phyloP scores from a whole-genome alignment of 1,140 invertebrate genomes.

The Ericerus pela region DNA sequence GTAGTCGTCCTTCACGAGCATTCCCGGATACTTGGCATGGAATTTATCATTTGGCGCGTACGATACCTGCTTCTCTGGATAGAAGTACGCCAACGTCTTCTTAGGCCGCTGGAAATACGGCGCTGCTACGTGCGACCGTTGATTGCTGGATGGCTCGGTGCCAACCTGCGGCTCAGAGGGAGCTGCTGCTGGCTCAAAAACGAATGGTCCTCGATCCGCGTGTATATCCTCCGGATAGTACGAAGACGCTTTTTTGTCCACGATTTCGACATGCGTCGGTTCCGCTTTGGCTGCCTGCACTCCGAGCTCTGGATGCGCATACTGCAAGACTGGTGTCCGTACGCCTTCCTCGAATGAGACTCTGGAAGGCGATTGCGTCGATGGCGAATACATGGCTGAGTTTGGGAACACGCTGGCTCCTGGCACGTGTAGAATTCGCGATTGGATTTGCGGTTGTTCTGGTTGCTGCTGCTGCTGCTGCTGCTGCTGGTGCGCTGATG shows the following conservation, averaged over 20 bases:
- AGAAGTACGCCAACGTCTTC: constrained; percentile 27
- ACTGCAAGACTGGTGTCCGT: constrained; percentile 53
- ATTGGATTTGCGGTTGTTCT: constrained; percentile 39
- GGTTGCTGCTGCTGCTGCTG: too few species aligned
- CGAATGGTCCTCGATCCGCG: constrained; percentile 31
- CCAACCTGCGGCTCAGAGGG: constrained; percentile 16
- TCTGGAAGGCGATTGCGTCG: constrained; percentile 29
- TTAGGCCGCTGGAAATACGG: constrained; percentile 29
- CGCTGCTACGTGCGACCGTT: constrained; percentile 14
- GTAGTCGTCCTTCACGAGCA: constrained; percentile 19
- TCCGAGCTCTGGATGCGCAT: constrained; percentile 59
- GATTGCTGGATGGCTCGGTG: background rate
- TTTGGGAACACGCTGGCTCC: constrained; percentile 44
- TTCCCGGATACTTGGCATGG: background rate
- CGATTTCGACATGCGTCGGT: constrained; percentile 30
- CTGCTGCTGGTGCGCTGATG: too few species aligned
- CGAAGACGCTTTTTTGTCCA: constrained; percentile 23
- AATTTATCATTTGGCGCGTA: constrained; percentile 13
- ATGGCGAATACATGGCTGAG: constrained; percentile 42
- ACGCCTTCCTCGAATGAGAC: constrained; percentile 47
- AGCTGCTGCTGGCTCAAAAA: constrained; percentile 29
- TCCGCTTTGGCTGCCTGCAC: constrained; percentile 47
- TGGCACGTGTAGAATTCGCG: constrained; percentile 49
- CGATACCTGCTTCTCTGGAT: constrained; percentile 18
- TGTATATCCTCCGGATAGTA: constrained; percentile 30